phyloP scores from a whole-genome alignment of 2,888 invertebrate species.

The Phania funesta region DNA sequence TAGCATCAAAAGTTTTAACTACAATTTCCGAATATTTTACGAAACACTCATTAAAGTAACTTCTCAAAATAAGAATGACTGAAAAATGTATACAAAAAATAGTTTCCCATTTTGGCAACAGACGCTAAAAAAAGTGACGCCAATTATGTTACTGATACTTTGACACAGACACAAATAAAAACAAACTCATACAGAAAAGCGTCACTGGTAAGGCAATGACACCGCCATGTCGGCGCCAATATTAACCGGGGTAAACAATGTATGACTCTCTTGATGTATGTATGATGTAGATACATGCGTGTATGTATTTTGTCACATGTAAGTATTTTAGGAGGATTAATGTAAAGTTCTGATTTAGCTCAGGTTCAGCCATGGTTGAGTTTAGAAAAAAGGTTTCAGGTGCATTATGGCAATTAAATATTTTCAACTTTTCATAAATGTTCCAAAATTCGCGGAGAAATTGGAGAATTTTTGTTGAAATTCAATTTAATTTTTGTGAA shows the following conservation, averaged over 20 bases:
- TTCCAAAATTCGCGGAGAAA: too few relatives aligned
- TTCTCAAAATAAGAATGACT: conserved; percentile 8
- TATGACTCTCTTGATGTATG: background rate
- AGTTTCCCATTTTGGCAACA: conserved; percentile 56
- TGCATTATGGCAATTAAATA: background rate
- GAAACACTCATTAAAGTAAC: conserved; percentile 22
- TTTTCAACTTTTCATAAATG: too few relatives aligned
- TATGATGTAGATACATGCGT: background rate
- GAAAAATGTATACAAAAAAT: conserved; percentile 10
- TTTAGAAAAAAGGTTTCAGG: background rate
- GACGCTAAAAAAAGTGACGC: conserved; percentile 63
- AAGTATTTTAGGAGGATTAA: conserved; percentile 1
- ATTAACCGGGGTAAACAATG: conserved; percentile 31
- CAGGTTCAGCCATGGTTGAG: background rate
- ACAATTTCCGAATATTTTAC: background rate
- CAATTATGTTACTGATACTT: conserved; percentile 40
- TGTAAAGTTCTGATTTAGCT: background rate
- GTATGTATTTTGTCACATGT: too few relatives aligned
- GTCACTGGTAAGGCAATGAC: conserved; percentile 57
- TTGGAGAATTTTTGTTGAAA: too few relatives aligned
- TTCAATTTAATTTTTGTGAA: too few relatives aligned
- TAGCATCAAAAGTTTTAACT: too few relatives aligned
- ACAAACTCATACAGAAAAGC: conserved; percentile 24
- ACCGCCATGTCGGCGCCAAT: conserved; percentile 56
- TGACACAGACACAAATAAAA: conserved; percentile 59